Base-by-base conservation (phyloP, 2,888 invertebrate genomes). In the Dinocampus coccinellae region DNA sequence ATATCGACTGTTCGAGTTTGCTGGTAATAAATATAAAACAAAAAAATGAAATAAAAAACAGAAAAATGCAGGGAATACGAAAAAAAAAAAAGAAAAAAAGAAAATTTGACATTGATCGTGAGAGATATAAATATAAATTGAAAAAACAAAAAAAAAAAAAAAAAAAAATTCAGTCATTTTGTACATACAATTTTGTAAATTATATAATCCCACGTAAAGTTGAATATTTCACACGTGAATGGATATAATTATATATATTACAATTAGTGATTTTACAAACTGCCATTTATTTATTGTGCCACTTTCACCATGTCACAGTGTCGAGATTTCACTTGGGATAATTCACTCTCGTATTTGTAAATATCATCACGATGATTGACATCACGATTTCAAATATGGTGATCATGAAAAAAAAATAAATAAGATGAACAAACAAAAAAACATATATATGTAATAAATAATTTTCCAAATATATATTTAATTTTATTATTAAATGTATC, bases 261-360 rank as follows among this genome's bases (percentile, higher is more conserved):
- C n/a, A n/a, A n/a, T n/a, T n/a, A n/a, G n/a, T n/a, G n/a, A n/a
- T n/a, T n/a, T n/a, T n/a, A n/a, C n/a, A n/a, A n/a, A n/a, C n/a
- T n/a, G n/a, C 39, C 13, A 26, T 29, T 16, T 29, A 20, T 10
- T 10, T 57, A 47, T 22, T 34, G 66, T 24, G 57, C 36, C 58
- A 70, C 70, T 70, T 70, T 70, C 70, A 58, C 70, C 58, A 26
- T 70, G 60, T 65, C 60, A 65, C 36, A 65, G 55, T 55, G 52
- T 63, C 60, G 65, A 65, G 64, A 70, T 70, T 70, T 70, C 65
- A 70, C 58, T 65, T 52, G 61, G 11, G n/a, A n/a, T 33, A 53
- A 29, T 53, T 16, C 65, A 34, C 65, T 64, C 63, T 64, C 63
- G 52, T 64, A 52, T 52, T 64, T 16, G 52, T 33, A 64, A 64